Conservation (phyloP, 64 coral and sea anemone species). For the Stichodactyla helianthus region DNA sequence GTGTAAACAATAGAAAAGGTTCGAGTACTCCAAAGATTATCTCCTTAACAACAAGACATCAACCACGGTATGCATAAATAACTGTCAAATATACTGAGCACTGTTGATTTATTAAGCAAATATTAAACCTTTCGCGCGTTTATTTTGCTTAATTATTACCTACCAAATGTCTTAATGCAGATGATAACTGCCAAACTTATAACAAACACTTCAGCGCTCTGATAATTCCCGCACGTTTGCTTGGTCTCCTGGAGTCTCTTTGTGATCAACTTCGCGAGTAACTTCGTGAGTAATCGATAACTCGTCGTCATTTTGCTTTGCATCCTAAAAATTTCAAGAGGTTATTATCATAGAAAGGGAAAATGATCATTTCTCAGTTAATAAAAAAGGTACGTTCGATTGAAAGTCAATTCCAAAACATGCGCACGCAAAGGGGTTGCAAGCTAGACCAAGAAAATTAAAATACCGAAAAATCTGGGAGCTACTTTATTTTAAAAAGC, state of each 20-base stretch:
- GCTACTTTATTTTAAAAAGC: too few relatives aligned
- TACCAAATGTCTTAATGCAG: not conserved
- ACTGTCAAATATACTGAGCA: not conserved
- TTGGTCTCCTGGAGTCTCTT: not conserved
- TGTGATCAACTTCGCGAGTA: not conserved
- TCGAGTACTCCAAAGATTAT: not conserved
- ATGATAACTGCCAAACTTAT: not conserved
- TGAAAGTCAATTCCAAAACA: too few relatives aligned
- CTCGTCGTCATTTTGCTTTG: not conserved
- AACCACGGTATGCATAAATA: not conserved
- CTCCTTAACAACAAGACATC: not conserved
- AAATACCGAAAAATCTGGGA: too few relatives aligned
- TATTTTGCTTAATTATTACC: not conserved
- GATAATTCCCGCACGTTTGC: too few relatives aligned
- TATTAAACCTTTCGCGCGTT: not conserved
- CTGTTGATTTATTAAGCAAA: not conserved
- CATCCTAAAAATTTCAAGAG: too few relatives aligned
- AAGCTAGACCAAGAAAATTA: too few relatives aligned
- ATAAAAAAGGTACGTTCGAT: too few relatives aligned
- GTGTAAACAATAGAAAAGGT: not conserved
- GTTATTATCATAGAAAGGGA: too few relatives aligned
- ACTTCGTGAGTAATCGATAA: not conserved
- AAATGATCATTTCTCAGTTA: too few relatives aligned
- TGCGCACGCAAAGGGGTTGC: too few relatives aligned
- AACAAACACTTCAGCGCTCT: not conserved